Evolutionary conservation across 2,888 invertebrate genomes (phyloP), one percentile per base, ranked within the genome.

Genomic region (Catocala fraxini): DNA sequence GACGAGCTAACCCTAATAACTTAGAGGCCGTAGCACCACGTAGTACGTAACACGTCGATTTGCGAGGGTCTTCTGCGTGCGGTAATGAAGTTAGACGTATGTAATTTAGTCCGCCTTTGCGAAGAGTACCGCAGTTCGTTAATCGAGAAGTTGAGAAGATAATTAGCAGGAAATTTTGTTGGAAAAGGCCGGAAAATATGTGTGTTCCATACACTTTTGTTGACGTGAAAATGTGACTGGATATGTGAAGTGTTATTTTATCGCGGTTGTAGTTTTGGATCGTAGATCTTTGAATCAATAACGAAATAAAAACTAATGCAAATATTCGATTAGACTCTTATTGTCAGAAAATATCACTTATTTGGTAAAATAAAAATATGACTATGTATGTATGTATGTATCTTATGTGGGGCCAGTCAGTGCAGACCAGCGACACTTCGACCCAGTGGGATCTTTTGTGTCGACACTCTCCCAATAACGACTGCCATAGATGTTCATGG

Each of bases 111-210:
- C 75, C 65, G 68, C 65, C 70, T 63, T 57, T 68, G 49, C 48
- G n/a, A 53, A 59, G 47, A 59, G 59, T 34, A 53, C 59, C 54
- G 42, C 54, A 81, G 84, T 83, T 82, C 81, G 81, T 79, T 82
- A 81, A 83, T 80, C 79, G 75, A 73, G 82, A 86, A 86, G 82
- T 86, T 85, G 74, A 82, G 82, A 81, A 80, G 81, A 80, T 86
- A 84, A 87, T 87, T 85, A 85, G 79, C 76, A 69, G 73, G 76
- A 77, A 84, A 80, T 75, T 81, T 58, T 13, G 39, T 15, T 41
- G 47, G 41, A 52, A 58, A 58, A 52, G 13, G 12, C 45, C 45
- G 45, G 9, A 6, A 39, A 39, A 39, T 43, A 51, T 47, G 33
- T 52, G 12, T 41, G 46, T 51, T 58, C 10, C 10, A 41, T 58